These are phyloP conservation scores for Cylindroiulus punctatus DNA, from an alignment of 2,888 invertebrate species.

Conservation along the genomic window DNA sequence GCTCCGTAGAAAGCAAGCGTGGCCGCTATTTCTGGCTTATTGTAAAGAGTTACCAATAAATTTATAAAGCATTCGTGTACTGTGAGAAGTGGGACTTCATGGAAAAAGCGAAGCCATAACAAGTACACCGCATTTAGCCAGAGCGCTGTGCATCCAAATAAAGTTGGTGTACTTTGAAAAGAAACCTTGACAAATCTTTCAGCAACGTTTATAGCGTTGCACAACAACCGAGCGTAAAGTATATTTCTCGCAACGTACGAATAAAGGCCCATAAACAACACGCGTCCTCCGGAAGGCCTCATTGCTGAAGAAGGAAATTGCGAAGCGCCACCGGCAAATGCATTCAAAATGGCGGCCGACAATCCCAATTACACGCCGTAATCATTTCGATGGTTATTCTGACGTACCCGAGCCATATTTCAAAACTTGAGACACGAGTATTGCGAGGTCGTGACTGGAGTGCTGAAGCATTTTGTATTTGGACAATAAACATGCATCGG, in stretches of 20 bases:
- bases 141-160: too few relatives aligned
- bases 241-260: background rate
- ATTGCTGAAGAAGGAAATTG: background rate
- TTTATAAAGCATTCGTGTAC: too few relatives aligned
- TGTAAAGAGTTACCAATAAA: too few relatives aligned
- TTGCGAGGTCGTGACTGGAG: slow-evolving; percentile 21
- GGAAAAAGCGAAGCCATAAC: too few relatives aligned
- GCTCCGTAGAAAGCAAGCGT: too few relatives aligned
- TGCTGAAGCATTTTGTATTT: background rate
- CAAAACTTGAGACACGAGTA: background rate
- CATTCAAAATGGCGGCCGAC: slow-evolving; percentile 11
- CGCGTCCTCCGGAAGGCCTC: background rate
- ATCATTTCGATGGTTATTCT: slow-evolving; percentile 6
- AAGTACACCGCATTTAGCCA: too few relatives aligned
- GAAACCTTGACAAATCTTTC: too few relatives aligned
- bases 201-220: too few relatives aligned
- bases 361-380: slow-evolving; percentile 4
- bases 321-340: background rate
- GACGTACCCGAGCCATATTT: background rate
- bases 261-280: background rate
- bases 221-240: background rate
- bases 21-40: too few relatives aligned
- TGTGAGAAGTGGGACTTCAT: too few relatives aligned
- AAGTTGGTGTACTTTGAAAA: too few relatives aligned
- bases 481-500: slow-evolving; percentile 38